These are phyloP conservation scores for Athene cunicularia DNA, from an alignment of 2,113 vertebrate genomes.

Conservation along the genomic window DNA sequence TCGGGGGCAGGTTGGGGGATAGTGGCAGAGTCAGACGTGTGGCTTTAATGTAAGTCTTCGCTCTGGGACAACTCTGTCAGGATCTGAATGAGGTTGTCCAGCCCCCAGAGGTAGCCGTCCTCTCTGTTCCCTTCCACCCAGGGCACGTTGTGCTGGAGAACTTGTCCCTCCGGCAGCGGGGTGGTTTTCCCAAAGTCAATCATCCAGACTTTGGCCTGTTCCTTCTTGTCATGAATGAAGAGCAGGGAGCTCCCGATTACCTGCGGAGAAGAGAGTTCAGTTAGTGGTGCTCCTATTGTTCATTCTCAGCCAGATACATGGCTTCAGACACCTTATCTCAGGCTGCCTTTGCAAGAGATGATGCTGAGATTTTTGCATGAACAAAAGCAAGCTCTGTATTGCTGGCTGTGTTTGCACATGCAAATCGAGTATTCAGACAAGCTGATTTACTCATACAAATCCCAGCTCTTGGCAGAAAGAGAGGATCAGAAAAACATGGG, in stretches of 20 bases:
- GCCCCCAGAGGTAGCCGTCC: slow-evolving; percentile 93
- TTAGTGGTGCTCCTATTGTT: background rate
- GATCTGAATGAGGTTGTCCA: slow-evolving; percentile 94
- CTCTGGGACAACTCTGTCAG: slow-evolving; percentile 80
- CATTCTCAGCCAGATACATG: background rate
- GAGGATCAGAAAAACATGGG: background rate
- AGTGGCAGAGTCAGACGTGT: background rate
- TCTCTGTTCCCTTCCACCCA: slow-evolving; percentile 97
- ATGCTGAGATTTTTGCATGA: background rate
- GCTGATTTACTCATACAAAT: background rate
- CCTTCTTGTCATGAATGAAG: slow-evolving; percentile 93
- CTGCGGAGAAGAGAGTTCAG: slow-evolving; percentile 66
- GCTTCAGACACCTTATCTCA: background rate
- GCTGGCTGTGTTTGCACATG: background rate
- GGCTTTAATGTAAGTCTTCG: slow-evolving; percentile 58
- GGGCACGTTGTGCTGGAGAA: slow-evolving; percentile 84
- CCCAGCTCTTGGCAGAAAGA: background rate
- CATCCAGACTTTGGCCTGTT: slow-evolving; percentile 97
- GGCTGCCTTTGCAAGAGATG: background rate
- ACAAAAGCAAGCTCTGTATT: background rate
- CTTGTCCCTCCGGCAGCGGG: slow-evolving; percentile 87
- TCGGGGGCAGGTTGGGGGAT: background rate
- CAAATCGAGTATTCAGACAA: background rate
- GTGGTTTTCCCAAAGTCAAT: slow-evolving; percentile 99
- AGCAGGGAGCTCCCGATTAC: slow-evolving; percentile 98